Evolutionary conservation across 1,140 invertebrate species (phyloP).

Genomic region (Papilio xuthus): DNA sequence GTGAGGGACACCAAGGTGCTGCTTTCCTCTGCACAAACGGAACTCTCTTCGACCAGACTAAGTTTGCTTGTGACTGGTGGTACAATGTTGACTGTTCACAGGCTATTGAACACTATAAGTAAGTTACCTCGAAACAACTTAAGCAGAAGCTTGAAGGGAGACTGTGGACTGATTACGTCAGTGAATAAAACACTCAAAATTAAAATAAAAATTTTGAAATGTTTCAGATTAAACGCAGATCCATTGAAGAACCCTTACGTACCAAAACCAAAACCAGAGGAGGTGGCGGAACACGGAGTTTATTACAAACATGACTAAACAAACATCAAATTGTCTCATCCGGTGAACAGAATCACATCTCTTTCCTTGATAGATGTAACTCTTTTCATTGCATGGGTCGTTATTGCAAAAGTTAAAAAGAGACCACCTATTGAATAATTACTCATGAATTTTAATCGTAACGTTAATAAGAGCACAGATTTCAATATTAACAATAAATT

Average conservation of each 20-base stretch:
- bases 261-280: slow-evolving; percentile 85
- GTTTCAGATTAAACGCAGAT: slow-evolving; percentile 87
- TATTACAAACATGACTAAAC: slow-evolving; percentile 51
- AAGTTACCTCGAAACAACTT: slow-evolving; percentile 46
- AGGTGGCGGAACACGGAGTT: slow-evolving; percentile 59
- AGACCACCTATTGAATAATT: slow-evolving; percentile 1
- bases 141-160: neutral
- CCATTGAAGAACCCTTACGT: slow-evolving; percentile 90
- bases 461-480: neutral
- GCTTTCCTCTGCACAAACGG: slow-evolving; percentile 94
- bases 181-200: slow-evolving; percentile 25
- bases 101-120: slow-evolving; percentile 85
- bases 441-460: neutral
- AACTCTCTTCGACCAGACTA: slow-evolving; percentile 93
- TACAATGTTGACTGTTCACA: slow-evolving; percentile 93
- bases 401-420: neutral
- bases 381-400: too few relatives aligned
- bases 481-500: neutral
- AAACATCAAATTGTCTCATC: neutral
- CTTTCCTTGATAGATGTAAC: too few relatives aligned
- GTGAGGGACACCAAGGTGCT: slow-evolving; percentile 90
- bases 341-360: neutral
- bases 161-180: neutral
- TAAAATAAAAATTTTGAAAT: slow-evolving; percentile 31
- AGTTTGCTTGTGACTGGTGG: slow-evolving; percentile 96